Conservation (phyloP, 2,888 invertebrate species). For the Melanostoma mellinum region DNA sequence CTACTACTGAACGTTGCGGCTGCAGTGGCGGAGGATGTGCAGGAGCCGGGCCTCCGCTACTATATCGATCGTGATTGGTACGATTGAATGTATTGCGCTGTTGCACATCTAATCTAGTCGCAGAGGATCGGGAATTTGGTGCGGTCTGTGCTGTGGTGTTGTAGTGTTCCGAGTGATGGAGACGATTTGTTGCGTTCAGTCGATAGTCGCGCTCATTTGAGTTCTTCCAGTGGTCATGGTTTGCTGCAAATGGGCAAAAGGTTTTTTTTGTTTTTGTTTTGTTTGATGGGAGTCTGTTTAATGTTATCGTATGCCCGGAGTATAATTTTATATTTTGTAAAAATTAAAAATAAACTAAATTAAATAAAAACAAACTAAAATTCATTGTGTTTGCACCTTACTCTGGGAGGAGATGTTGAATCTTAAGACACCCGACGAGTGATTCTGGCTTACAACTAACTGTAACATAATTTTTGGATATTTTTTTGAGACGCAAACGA, state of each 20-base stretch:
- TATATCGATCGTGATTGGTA: conserved; percentile 83
- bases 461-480: too few species aligned
- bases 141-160: conserved; percentile 75
- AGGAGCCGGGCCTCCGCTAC: conserved; percentile 75
- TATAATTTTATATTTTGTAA: conserved; percentile 11
- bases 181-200: conserved; percentile 77
- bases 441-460: conserved; percentile 25
- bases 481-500: too few species aligned
- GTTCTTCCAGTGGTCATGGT: conserved; percentile 80
- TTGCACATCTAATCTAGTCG: conserved; percentile 81
- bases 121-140: conserved; percentile 79
- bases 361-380: conserved; percentile 19
- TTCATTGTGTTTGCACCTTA: conserved; percentile 12
- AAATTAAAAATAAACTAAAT: conserved; percentile 3
- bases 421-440: not conserved
- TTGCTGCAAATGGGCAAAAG: conserved; percentile 64
- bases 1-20: conserved; percentile 62
- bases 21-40: conserved; percentile 69
- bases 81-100: conserved; percentile 81
- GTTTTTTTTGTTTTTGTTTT: conserved; percentile 52
- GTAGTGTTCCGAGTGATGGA: conserved; percentile 80
- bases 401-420: conserved; percentile 63
- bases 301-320: conserved; percentile 17
- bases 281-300: conserved; percentile 50
- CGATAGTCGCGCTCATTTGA: conserved; percentile 80